Base-by-base conservation (phyloP, 2,113 vertebrate genomes). In the Malaclemys terrapin region DNA sequence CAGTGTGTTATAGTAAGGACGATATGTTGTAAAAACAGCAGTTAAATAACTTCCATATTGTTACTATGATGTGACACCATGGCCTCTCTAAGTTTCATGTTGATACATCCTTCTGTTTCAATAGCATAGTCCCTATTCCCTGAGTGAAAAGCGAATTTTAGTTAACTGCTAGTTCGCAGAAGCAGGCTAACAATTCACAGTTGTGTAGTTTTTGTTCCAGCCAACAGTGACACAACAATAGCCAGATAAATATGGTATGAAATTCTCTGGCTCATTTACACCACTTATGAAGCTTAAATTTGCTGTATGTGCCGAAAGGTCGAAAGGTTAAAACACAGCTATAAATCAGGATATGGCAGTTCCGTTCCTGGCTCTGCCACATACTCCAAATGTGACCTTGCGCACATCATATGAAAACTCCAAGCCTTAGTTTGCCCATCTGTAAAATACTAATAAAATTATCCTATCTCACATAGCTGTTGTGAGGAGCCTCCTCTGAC, bases 1-100 rank as follows among this genome's bases (percentile, higher is more conserved):
- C n/a, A 85, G 83, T 88, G 53, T 91, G 92, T 96, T 96, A 95
- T 93, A 95, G 93, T 80, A 96, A 91, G 93, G 95, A 89, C 91
- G 91, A 94, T 59, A 42, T 72, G 16, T 22, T 25, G 62, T 75
- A 84, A 95, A 97, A 95, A 94, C 92, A 81, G 93, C 89, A 80
- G 80, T 96, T 94, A 95, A 91, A 94, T 90, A 86, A 95, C 95
- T 93, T 92, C 90, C 89, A 79, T 35, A 89, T 93, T 75, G 92
- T 93, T 91, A 88, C 79, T 75, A 25, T 0, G 0, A 91, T 84
- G 54, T 72, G 85, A 89, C 82, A 38, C 56, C 85, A 31, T 42
- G 56, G 90, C n/a, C 50, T 50, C 45, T 38, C 29, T 25, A 47
- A 84, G 65, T 52, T 47, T 88, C 50, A 8, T 0, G 8, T 14